Conservation (phyloP, 2,113 vertebrate genomes). For the Prunella fulvescens region DNA sequence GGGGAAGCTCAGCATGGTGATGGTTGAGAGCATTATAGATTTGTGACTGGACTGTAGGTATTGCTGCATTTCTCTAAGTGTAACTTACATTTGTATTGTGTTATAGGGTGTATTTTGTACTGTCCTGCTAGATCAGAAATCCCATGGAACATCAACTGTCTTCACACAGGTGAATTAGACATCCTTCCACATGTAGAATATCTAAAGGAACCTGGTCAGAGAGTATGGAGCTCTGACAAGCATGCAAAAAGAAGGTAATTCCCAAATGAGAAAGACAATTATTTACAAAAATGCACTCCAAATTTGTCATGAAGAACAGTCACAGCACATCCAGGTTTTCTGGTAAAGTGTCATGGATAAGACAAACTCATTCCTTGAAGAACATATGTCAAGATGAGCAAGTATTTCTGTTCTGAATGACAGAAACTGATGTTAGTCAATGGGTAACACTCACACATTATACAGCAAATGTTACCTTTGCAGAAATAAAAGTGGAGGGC, state of each 20-base stretch:
- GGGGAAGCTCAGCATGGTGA: fast-evolving
- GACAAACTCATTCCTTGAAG: background rate
- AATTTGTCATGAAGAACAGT: background rate
- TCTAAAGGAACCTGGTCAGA: background rate
- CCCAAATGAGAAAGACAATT: background rate
- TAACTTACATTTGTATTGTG: background rate
- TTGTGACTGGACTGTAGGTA: background rate
- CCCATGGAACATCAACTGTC: background rate
- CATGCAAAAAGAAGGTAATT: background rate
- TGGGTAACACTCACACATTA: background rate
- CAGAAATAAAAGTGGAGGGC: background rate
- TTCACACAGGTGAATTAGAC: background rate
- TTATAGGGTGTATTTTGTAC: background rate
- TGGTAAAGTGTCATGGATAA: background rate
- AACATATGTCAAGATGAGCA: background rate
- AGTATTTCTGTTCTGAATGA: background rate
- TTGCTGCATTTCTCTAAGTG: background rate
- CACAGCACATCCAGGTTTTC: background rate
- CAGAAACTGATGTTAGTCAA: background rate
- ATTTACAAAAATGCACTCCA: background rate
- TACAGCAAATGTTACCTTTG: background rate
- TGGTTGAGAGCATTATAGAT: background rate
- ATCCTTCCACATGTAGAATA: background rate
- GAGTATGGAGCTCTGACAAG: background rate
- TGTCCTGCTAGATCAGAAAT: background rate